phyloP scores from a whole-genome alignment of 1,140 invertebrate species.

The Lasaia peninsularis region DNA sequence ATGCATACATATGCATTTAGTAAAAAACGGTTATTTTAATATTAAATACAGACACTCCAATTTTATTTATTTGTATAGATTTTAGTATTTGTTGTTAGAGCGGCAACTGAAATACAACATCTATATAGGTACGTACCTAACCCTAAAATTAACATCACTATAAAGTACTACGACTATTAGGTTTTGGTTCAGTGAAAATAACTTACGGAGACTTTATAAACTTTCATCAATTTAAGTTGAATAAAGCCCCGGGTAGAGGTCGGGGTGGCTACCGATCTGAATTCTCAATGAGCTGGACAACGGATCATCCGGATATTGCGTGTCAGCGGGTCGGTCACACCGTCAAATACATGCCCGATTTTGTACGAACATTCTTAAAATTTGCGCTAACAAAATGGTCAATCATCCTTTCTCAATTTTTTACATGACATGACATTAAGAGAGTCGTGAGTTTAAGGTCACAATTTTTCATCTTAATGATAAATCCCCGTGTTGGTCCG shows the following conservation, averaged over 20 bases:
- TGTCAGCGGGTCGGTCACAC: slow-evolving; percentile 35
- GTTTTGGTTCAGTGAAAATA: background rate
- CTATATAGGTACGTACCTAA: too few species aligned
- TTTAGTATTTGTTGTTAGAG: too few species aligned
- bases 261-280: slow-evolving; percentile 30
- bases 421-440: background rate
- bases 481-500: too few species aligned
- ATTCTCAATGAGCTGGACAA: slow-evolving; percentile 67
- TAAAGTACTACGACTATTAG: too few species aligned
- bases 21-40: too few species aligned
- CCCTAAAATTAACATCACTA: too few species aligned
- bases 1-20: too few species aligned
- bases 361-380: background rate
- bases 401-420: background rate
- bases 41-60: too few species aligned
- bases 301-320: slow-evolving; percentile 69
- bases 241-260: slow-evolving; percentile 6
- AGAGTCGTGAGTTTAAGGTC: too few species aligned
- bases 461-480: too few species aligned
- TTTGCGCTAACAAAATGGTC: slow-evolving; percentile 2
- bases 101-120: too few species aligned
- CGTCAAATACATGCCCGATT: slow-evolving; percentile 5
- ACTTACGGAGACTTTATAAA: slow-evolving; percentile 5
- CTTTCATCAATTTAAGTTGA: slow-evolving; percentile 6
- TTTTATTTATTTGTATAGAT: too few species aligned